Conservation (phyloP, 2,113 vertebrate genomes). For the Acrocephalus kingi region DNA sequence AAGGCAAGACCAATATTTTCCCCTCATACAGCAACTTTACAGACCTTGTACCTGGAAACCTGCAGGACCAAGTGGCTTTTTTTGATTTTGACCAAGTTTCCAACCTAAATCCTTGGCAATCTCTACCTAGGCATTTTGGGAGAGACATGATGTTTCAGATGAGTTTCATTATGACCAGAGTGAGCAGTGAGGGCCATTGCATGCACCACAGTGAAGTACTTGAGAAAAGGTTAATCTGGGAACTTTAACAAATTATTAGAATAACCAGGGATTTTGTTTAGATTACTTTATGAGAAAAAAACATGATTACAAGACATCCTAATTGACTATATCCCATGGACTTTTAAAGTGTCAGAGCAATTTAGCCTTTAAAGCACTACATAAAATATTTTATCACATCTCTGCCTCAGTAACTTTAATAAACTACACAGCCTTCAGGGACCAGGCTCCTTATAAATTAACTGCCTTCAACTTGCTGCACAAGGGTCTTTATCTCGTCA, state of each 20-base stretch:
- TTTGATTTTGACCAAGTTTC: not conserved
- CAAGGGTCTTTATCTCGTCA: conserved; percentile 90
- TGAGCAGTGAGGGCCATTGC: not conserved
- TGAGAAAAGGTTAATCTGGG: not conserved
- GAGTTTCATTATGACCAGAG: not conserved
- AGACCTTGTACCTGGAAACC: not conserved
- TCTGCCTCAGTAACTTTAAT: conserved; percentile 90
- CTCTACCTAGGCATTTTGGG: not conserved
- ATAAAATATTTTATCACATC: conserved; percentile 91
- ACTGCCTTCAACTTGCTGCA: conserved; percentile 83
- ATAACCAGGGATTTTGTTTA: conserved; percentile 45
- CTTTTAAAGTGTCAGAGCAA: conserved; percentile 78
- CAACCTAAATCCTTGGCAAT: not conserved
- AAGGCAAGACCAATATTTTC: not conserved
- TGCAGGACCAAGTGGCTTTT: not conserved
- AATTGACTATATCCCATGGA: conserved; percentile 82
- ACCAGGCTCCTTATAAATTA: conserved; percentile 88
- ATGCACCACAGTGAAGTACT: not conserved
- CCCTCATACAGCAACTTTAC: not conserved
- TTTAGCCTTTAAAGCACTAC: conserved; percentile 83
- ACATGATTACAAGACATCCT: conserved; percentile 83
- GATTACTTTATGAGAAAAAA: conserved; percentile 42
- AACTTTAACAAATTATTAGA: not conserved
- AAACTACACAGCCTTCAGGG: conserved; percentile 89
- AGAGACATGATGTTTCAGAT: not conserved